phyloP scores from a whole-genome alignment of 2,888 invertebrate species.

The Cheilosia variabilis region DNA sequence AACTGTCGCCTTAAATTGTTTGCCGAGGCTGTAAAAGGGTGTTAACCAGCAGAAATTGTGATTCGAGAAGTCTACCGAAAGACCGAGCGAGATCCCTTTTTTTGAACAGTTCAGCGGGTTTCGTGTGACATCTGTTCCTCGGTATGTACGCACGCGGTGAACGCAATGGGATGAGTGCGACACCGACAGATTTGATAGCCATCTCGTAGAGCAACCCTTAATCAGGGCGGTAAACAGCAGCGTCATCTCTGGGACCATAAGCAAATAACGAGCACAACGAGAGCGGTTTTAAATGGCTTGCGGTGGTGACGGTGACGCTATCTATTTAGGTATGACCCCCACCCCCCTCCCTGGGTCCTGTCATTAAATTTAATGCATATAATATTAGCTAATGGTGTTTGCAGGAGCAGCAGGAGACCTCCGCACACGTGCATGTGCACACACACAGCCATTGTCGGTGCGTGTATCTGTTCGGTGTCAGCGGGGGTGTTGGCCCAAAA shows the following conservation, averaged over 20 bases:
- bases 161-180: background rate
- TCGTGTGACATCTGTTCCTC: constrained; percentile 69
- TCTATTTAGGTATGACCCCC: background rate
- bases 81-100: constrained; percentile 20
- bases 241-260: constrained; percentile 55
- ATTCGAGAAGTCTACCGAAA: constrained; percentile 44
- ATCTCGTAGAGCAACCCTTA: constrained; percentile 62
- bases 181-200: constrained; percentile 60
- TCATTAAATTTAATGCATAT: constrained; percentile 84
- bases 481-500: constrained; percentile 19
- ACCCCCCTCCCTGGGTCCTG: constrained; percentile 57
- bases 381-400: constrained; percentile 84
- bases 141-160: constrained; percentile 8
- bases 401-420: constrained; percentile 69
- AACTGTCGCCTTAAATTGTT: constrained; percentile 72
- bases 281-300: constrained; percentile 65
- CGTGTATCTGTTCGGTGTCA: constrained; percentile 27
- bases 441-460: background rate
- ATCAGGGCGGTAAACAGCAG: constrained; percentile 70
- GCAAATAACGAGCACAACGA: constrained; percentile 59
- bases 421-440: background rate
- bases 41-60: constrained; percentile 74
- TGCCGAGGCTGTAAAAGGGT: constrained; percentile 72
- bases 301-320: constrained; percentile 35
- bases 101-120: constrained; percentile 26